Evolutionary conservation across 1,140 invertebrate genomes (phyloP), one percentile per base, ranked within the genome.

Genomic region (Leptestheria dahalacensis): DNA sequence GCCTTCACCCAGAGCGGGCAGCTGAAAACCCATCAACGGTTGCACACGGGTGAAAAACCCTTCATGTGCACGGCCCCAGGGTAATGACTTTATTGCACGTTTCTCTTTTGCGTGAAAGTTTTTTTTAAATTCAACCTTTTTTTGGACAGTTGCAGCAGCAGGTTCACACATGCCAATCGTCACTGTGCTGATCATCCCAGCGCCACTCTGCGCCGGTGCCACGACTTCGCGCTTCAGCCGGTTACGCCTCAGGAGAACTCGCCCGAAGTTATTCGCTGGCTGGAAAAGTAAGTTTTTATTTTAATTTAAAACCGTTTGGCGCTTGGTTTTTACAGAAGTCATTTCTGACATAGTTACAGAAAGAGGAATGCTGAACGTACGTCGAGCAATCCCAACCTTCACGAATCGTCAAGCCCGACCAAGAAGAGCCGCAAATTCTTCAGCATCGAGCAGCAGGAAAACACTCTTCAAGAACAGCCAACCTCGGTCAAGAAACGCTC

Each of bases 1-100:
- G 80, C 82, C 33, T 90, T 90, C 68, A 85, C 85, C 24, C 86
- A 90, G 70, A 88, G 85, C 62, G 86, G 86, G 1, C 86, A 90
- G 66, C 67, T 90, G 21, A 86, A 88, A 70, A 90, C 86, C 1
- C 86, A 90, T 70, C 85, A 88, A 67, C 71, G 85, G 61, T 70
- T 88, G 2, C 86, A 90, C 66, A 88, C 86, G 1, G 86, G 86
- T 29, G 86, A 88, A 66, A 87, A 87, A 68, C 86, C 86, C 2
- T 90, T 89, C 70, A 69, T 80, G 9, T 89, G 86, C 71, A 79
- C 81, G 2, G 76, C 76, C 61, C 66, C 74, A 62, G 83, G 83
- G 65, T 83, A 79, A 72, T 51, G n/a, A 48, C 11, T n/a, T 12
- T 29, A 28, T 29, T 12, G n/a, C 6, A 21, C 20, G 10, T 10